Percentiles rank a stretch among this genome's conserved stretches.
Conservation (phyloP, 2,888 invertebrate genomes). For the Ernsta delagoae region DNA sequence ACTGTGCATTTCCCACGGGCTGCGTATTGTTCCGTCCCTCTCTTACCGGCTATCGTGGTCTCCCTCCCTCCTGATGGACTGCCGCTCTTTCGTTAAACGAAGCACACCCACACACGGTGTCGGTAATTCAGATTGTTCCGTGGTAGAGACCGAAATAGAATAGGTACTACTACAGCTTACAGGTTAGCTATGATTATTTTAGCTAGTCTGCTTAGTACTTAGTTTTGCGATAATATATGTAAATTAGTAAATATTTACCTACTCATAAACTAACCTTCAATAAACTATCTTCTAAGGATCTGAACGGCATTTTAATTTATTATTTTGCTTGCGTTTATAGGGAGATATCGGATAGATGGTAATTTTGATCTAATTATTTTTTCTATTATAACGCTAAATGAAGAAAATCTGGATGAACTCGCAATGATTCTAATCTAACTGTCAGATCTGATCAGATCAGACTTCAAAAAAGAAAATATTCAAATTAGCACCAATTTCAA, state of each 20-base stretch:
- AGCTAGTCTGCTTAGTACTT: background rate
- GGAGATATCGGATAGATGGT: too few species aligned
- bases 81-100: constrained; percentile 83
- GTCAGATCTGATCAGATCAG: too few species aligned
- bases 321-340: too few species aligned
- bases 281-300: too few species aligned
- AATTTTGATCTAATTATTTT: too few species aligned
- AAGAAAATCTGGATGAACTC: constrained; percentile 7
- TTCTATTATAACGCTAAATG: too few species aligned
- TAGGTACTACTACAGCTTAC: constrained; percentile 80
- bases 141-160: constrained; percentile 75
- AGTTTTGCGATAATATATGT: background rate
- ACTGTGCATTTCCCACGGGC: constrained; percentile 86
- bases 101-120: constrained; percentile 84
- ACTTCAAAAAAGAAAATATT: constrained; percentile 40
- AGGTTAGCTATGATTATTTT: constrained; percentile 47
- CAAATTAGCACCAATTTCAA: constrained; percentile 51
- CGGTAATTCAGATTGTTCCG: constrained; percentile 82
- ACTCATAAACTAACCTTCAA: too few species aligned
- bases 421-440: constrained; percentile 47
- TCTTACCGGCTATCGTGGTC: constrained; percentile 68
- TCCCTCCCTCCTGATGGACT: constrained; percentile 75
- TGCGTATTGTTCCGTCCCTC: constrained; percentile 60
- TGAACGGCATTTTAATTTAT: too few species aligned
- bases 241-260: background rate